Evolutionary conservation across 1,140 invertebrate genomes (phyloP).

Genomic region (Drosophila cardini): DNA sequence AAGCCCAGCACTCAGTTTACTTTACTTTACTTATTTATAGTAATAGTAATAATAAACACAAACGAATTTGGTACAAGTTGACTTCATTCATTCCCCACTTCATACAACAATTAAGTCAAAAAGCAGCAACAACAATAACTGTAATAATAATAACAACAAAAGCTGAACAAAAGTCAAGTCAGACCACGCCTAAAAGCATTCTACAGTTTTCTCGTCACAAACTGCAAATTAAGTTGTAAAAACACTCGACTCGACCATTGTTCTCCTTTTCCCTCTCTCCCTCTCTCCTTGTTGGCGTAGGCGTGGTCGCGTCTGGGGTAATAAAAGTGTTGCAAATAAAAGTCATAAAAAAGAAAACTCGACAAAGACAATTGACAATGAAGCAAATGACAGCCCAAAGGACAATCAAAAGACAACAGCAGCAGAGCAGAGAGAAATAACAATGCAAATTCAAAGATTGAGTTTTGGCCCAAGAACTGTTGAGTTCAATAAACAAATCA

Average conservation of each 20-base stretch:
- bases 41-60: conserved; percentile 63
- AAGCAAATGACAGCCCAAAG: conserved; percentile 73
- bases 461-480: neutral
- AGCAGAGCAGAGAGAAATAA: neutral
- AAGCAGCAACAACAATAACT: conserved; percentile 11
- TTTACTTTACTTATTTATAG: conserved; percentile 70
- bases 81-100: conserved; percentile 19
- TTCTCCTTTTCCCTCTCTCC: conserved; percentile 12
- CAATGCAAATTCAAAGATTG: conserved; percentile 17
- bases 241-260: conserved; percentile 50
- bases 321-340: conserved; percentile 74
- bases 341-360: conserved; percentile 68
- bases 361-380: conserved; percentile 77
- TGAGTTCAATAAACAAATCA: conserved; percentile 19
- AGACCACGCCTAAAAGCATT: conserved; percentile 67
- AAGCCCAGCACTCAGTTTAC: conserved; percentile 48
- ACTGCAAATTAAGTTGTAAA: conserved; percentile 75
- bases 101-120: conserved; percentile 63
- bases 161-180: conserved; percentile 32
- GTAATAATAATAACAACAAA: conserved; percentile 28
- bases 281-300: neutral
- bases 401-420: conserved; percentile 18
- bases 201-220: conserved; percentile 46
- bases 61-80: conserved; percentile 38
- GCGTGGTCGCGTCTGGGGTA: conserved; percentile 59